Percentiles rank a stretch among this genome's conserved stretches.
Evolutionary conservation across 2,113 vertebrate species (phyloP).

Genomic region (Aspiorhynchus laticeps): DNA sequence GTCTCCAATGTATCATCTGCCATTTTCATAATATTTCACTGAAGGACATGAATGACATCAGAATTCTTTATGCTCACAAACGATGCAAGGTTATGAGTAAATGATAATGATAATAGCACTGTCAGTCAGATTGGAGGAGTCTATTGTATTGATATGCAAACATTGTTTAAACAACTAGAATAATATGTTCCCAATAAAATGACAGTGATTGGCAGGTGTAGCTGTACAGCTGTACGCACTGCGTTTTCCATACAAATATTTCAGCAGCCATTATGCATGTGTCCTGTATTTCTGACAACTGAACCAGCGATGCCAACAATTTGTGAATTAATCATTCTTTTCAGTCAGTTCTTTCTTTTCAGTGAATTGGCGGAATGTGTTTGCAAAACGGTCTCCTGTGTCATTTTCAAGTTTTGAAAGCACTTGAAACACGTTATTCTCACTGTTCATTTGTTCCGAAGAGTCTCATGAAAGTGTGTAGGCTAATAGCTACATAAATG

Average conservation of each 20-base stretch:
- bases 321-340: not conserved
- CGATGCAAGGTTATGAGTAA: not conserved
- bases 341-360: not conserved
- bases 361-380: not conserved
- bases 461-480: not conserved
- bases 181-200: not conserved
- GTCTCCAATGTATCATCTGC: conserved; percentile 19
- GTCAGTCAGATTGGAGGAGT: not conserved
- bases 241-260: not conserved
- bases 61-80: conserved; percentile 28
- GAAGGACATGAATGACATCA: conserved; percentile 17
- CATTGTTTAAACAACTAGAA: not conserved
- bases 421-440: not conserved
- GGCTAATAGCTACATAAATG: no score
- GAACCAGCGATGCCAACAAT: not conserved
- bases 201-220: not conserved
- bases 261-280: not conserved
- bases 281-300: not conserved
- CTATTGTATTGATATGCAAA: not conserved
- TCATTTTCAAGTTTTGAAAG: no score
- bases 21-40: conserved; percentile 26
- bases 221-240: not conserved
- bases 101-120: not conserved
- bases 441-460: not conserved
- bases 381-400: not conserved